These are phyloP conservation scores for Ooceraea biroi DNA, from an alignment of 1,140 invertebrate genomes.

Conservation along the genomic window DNA sequence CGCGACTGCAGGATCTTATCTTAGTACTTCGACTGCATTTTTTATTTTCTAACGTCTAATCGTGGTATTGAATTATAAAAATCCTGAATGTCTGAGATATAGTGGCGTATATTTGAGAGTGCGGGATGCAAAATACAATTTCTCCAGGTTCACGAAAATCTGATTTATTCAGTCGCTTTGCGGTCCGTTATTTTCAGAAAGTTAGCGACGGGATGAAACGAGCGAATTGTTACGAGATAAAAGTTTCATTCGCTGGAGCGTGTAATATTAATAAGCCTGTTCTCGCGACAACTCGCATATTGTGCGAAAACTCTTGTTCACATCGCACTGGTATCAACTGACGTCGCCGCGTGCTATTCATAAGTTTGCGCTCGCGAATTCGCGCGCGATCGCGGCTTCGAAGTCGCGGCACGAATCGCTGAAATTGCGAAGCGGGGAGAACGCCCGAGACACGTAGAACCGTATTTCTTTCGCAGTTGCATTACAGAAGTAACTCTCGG, in stretches of 20 bases:
- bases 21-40: too few species aligned
- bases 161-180: too few species aligned
- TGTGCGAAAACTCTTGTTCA: constrained; percentile 23
- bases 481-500: constrained; percentile 33
- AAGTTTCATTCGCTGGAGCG: constrained; percentile 45
- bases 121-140: neutral
- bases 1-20: too few species aligned
- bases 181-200: neutral
- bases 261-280: constrained; percentile 61
- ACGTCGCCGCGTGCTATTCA: constrained; percentile 19
- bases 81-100: neutral
- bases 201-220: neutral
- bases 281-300: constrained; percentile 2
- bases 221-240: constrained; percentile 31
- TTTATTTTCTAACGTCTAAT: too few species aligned
- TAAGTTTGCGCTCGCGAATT: constrained; percentile 46
- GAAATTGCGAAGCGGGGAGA: constrained; percentile 53
- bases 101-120: neutral
- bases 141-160: neutral
- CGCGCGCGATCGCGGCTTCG: constrained; percentile 25
- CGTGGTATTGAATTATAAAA: too few species aligned
- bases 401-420: constrained; percentile 40
- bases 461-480: constrained; percentile 50
- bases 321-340: neutral
- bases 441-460: constrained; percentile 21